Conservation (phyloP, 2,888 invertebrate species). For the Lissocephala sabroskyi region DNA sequence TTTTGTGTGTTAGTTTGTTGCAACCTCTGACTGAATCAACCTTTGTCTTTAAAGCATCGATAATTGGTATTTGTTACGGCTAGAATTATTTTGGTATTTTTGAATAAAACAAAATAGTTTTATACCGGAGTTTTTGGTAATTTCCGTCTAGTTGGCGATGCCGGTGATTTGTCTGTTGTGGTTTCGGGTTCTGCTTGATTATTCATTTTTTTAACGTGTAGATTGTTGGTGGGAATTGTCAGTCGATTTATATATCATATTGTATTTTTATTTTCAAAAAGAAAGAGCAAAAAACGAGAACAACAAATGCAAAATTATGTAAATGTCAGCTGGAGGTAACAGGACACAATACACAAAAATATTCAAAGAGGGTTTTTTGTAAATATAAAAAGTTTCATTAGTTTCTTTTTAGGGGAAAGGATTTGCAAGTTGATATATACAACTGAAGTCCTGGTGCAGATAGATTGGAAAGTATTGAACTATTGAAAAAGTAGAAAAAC, state of each 20-base stretch:
- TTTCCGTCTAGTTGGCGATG: constrained; percentile 93
- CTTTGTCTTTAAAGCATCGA: constrained; percentile 18
- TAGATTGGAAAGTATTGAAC: background rate
- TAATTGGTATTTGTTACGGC: constrained; percentile 14
- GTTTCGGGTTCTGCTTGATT: constrained; percentile 82
- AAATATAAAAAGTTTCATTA: too few relatives aligned
- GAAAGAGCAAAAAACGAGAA: constrained; percentile 55
- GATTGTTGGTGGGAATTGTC: constrained; percentile 12
- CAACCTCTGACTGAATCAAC: constrained; percentile 2
- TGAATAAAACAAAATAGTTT: constrained; percentile 72
- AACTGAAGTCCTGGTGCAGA: background rate
- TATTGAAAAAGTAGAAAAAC: too few relatives aligned
- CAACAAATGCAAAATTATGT: constrained; percentile 52
- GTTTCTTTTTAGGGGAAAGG: background rate
- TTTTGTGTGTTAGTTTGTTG: constrained; percentile 1
- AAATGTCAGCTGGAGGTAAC: constrained; percentile 28
- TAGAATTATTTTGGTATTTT: constrained; percentile 8
- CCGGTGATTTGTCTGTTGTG: constrained; percentile 85
- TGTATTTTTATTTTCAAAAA: constrained; percentile 23
- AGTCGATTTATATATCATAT: constrained; percentile 9
- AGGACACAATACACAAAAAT: constrained; percentile 12
- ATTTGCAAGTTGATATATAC: background rate
- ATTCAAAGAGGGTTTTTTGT: constrained; percentile 1
- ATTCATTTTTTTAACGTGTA: background rate
- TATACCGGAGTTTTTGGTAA: constrained; percentile 98